These are phyloP conservation scores for Polymixis lichenea DNA, from an alignment of 2,888 invertebrate genomes.

Conservation along the genomic window DNA sequence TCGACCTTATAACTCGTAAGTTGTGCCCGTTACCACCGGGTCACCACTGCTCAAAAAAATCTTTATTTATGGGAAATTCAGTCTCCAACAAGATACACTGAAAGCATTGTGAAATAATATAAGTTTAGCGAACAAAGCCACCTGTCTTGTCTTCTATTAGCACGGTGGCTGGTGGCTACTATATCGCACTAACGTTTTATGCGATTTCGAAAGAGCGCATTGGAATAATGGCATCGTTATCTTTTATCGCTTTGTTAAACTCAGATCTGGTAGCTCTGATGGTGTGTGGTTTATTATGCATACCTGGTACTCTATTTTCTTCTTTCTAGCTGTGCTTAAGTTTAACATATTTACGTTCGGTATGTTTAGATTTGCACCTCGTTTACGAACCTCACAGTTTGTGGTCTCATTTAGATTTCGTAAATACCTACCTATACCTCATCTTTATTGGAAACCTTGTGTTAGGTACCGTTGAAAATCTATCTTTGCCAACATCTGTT, in stretches of 20 bases:
- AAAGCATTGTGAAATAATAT: constrained; percentile 23
- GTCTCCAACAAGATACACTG: neutral
- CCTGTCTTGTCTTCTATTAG: constrained; percentile 41
- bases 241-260: constrained; percentile 63
- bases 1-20: no score
- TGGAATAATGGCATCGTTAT: constrained; percentile 63
- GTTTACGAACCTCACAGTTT: neutral
- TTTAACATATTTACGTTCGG: neutral
- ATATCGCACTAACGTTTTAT: constrained; percentile 69
- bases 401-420: neutral
- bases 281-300: constrained; percentile 4
- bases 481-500: neutral
- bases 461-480: neutral
- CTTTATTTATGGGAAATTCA: neutral
- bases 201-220: constrained; percentile 68
- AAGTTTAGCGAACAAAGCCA: constrained; percentile 29
- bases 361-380: neutral
- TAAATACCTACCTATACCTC: no score
- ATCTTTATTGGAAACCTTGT: neutral
- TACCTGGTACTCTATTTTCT: constrained; percentile 7
- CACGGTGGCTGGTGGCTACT: constrained; percentile 53
- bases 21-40: no score
- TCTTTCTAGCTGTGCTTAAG: neutral
- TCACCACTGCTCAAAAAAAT: no score
- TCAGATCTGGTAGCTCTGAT: constrained; percentile 42